phyloP scores from a whole-genome alignment of 2,888 invertebrate genomes.

The Cheilosia soror region DNA sequence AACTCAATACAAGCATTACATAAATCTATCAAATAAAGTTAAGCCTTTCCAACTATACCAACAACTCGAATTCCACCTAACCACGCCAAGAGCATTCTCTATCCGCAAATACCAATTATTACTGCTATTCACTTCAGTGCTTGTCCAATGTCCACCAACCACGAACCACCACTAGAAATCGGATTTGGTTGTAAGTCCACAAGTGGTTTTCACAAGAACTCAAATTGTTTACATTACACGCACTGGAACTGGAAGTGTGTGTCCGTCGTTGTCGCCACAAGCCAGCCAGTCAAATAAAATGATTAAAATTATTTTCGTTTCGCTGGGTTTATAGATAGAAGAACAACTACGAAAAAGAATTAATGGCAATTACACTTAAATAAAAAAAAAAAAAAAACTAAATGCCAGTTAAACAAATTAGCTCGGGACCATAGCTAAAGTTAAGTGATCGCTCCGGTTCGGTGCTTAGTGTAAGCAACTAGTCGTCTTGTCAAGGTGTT shows the following conservation, averaged over 20 bases:
- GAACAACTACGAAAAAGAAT: constrained; percentile 35
- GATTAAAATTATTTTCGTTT: constrained; percentile 24
- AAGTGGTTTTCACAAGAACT: constrained; percentile 41
- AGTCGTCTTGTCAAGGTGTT: constrained; percentile 75
- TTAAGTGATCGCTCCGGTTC: constrained; percentile 54
- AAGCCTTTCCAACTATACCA: constrained; percentile 45
- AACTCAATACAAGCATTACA: constrained; percentile 12
- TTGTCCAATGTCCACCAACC: neutral
- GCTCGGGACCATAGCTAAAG: constrained; percentile 39
- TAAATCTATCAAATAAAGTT: constrained; percentile 23
- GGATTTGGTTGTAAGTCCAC: constrained; percentile 17
- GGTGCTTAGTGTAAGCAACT: constrained; percentile 50
- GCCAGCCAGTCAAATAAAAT: constrained; percentile 3
- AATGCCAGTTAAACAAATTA: constrained; percentile 69
- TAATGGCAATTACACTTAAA: constrained; percentile 51
- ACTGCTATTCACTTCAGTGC: neutral
- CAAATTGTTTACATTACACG: constrained; percentile 21
- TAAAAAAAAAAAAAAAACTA: constrained; percentile 38
- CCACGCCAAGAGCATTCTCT: constrained; percentile 57
- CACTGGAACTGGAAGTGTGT: constrained; percentile 13
- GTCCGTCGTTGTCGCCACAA: constrained; percentile 1
- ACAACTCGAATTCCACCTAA: constrained; percentile 50
- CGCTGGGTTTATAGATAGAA: neutral
- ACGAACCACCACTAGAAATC: neutral
- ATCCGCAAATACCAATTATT: constrained; percentile 14